Evolutionary conservation across 2,797 vertebrate species (phyloP), one percentile per base, ranked within the genome.

Genomic region (Merluccius polli): DNA sequence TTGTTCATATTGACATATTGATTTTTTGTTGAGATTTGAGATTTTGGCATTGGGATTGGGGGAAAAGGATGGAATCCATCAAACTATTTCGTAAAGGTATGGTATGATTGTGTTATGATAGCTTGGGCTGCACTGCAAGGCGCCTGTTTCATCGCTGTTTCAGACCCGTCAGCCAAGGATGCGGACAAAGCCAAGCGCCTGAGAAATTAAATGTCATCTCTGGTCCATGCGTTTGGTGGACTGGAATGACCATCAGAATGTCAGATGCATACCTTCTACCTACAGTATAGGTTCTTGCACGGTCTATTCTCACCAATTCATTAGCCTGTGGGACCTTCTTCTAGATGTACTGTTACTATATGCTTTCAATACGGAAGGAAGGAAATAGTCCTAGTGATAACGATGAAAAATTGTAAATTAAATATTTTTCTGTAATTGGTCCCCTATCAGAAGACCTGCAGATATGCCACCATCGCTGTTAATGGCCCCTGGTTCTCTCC

Each of bases 401-500:
- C 24, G 63, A 67, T 67, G 13, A 18, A 80, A 73, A 63, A 33
- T 31, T 32, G 75, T 18, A 1, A n/a, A 63, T 59, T n/a, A 72
- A 59, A 18, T 35, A 8, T 18, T 79, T 63, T 67, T 74, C 70
- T 75, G 80, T 70, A 27, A 35, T 24, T 65, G 44, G 32, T 32
- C 77, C 59, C 78, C 75, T 24, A 3, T 7, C 1, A 73, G 79
- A 79, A 74, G 65, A 41, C 78, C 44, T 72, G 79, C 81, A 78
- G 75, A 81, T 69, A 83, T 79, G 21, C 77, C 63, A 70, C 77
- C 83, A 76, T 83, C 84, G 74, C 1, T 71, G 81, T 74, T 86
- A 87, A 90, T 79, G 82, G 83, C 48, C 65, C 79, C 33, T 80
- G 84, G 88, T 89, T 89, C 82, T 75, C 65, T 30, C 76, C 73